Evolutionary conservation across 2,888 invertebrate species (phyloP), one percentile per base, ranked within the genome.

Genomic region (Cryptophagus acutangulus): DNA sequence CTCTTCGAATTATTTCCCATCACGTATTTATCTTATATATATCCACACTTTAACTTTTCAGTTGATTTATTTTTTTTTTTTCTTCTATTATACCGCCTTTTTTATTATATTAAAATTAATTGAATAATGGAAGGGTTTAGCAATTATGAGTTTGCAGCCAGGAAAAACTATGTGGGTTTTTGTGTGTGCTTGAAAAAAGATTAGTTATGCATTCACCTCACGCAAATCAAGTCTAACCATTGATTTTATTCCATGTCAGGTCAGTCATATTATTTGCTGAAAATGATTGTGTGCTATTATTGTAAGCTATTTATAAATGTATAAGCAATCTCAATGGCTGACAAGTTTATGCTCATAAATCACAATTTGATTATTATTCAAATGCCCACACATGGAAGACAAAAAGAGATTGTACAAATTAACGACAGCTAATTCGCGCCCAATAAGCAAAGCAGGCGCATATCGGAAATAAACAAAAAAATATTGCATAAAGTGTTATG

Each of bases 191-290:
- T n/a, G n/a, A 31, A 29, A n/a, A 16, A 31, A 31, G 16, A 31
- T 31, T 31, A 31, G 31, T 31, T 31, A 31, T 31, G 13, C 31
- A 31, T 31, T 31, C 31, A 16, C n/a, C 3, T 15, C 31, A 31
- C 31, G 31, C 31, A 31, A 31, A 31, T 31, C 9, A 31, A 31
- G 31, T 31, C 16, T 31, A 31, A 31, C 4, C 31, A 31, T 31
- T 31, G 31, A 31, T 31, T 31, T 31, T 15, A 31, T 31, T 31
- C 5, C 31, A 26, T 26, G 26, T 31, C 31, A 31, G 31, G 31
- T 31, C 31, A 31, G 31, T 31, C 16, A 12, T 16, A 31, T 31
- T 15, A 15, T 31, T 31, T 31, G n/a, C 16, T 13, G 15, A 31
- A 31, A 31, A 15, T 31, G 15, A 31, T 31, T 31, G 24, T 20